These are phyloP conservation scores for Lampris megalopsis DNA, from an alignment of 2,113 vertebrate species.

Conservation along the genomic window DNA sequence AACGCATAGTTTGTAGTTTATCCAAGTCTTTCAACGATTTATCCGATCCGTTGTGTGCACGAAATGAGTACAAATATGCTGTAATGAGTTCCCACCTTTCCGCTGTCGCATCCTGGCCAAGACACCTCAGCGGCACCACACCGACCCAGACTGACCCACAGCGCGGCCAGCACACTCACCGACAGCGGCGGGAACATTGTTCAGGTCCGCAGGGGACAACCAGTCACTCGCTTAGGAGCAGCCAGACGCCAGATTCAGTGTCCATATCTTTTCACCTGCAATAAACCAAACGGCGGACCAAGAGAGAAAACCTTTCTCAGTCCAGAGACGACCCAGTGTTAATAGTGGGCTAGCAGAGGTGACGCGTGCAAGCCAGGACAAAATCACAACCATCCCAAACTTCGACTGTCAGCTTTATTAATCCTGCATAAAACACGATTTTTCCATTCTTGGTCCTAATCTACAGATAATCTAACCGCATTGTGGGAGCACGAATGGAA, in stretches of 20 bases:
- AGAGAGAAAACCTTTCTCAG: neutral
- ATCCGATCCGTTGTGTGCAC: too few species aligned
- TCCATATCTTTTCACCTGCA: slow-evolving; percentile 8
- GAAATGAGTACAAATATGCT: neutral
- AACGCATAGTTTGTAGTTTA: too few species aligned
- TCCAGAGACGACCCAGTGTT: neutral
- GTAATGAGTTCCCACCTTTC: slow-evolving; percentile 51
- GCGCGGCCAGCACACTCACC: slow-evolving; percentile 49
- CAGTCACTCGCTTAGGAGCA: neutral
- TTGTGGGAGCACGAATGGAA: too few species aligned
- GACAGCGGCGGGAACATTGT: slow-evolving; percentile 16
- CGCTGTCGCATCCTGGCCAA: slow-evolving; percentile 59
- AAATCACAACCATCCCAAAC: too few species aligned
- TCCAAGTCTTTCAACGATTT: too few species aligned
- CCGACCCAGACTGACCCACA: slow-evolving; percentile 47
- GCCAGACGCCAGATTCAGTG: neutral
- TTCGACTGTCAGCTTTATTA: too few species aligned
- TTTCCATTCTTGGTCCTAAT: too few species aligned
- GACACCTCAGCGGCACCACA: slow-evolving; percentile 6
- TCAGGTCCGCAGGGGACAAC: slow-evolving; percentile 31
- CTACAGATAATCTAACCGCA: too few species aligned
- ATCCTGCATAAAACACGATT: too few species aligned
- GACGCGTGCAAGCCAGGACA: too few species aligned
- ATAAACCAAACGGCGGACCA: neutral
- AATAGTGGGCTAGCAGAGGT: too few species aligned